Base-by-base conservation (phyloP, 2,888 invertebrate species). In the Scelioninae gen. 1 region DNA sequence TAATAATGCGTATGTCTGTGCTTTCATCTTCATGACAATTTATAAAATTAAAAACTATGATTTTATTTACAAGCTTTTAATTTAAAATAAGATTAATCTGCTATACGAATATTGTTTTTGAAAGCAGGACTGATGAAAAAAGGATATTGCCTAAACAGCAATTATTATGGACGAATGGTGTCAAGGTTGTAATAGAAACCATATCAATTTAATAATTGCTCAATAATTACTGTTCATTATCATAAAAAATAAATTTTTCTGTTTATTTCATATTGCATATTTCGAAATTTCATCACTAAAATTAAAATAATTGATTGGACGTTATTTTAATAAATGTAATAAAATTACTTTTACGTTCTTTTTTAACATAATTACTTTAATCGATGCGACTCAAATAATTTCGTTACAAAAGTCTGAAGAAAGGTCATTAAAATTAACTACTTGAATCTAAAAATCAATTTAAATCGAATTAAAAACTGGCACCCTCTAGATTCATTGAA, bases 121-220 rank as follows among this genome's bases (percentile, higher is more conserved):
- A 2, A 23, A 23, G 23, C 4, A 23, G 23, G 23, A 4, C 4
- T 23, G 23, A 23, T 23, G 23, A 23, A 23, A 23, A 23, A 1
- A 38, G 11, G 43, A 43, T 40, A 55, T 55, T 7, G 2, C 49
- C 9, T 29, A 16, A 31, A 38, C 7, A 32, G 29, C 31, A 60
- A 51, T 40, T 15, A 45, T 45, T 45, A 38, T 45, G 8, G 31
- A 16, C 56, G 58, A 75, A 49, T 66, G 51, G 16, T 75, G 66
- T 75, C 75, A 75, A 75, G 75, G 75, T 58, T 56, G 75, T 16
- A 49, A 58, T 58, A 75, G 65, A 75, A 77, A 77, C 53, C n/a
- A 69, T 77, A 77, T 53, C 62, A 77, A 66, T 69, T 62, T 51
- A 10, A 23, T 32, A 75, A 75, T 56, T 58, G 66, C 58, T 40